phyloP scores from a whole-genome alignment of 2,888 invertebrate species.

The Hypselothyrea guttata region DNA sequence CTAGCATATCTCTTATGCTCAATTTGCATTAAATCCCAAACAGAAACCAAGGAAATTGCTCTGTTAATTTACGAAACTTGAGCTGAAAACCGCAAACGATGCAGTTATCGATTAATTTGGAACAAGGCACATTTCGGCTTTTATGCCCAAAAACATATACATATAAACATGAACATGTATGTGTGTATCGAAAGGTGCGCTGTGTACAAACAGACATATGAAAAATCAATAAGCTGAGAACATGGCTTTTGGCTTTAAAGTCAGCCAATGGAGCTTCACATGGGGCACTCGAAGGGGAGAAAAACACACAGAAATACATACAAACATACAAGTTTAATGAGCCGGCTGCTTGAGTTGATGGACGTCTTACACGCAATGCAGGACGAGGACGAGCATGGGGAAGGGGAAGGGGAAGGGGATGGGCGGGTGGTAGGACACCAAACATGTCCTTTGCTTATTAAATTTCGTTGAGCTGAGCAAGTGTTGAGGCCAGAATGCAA shows the following conservation, averaged over 20 bases:
- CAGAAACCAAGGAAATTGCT: conserved; percentile 1
- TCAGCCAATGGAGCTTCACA: conserved; percentile 25
- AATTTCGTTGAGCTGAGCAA: conserved; percentile 72
- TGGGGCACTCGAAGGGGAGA: conserved; percentile 9
- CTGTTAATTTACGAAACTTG: conserved; percentile 7
- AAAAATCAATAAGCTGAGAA: conserved; percentile 44
- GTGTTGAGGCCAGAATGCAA: conserved; percentile 65
- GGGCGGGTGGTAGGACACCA: conserved; percentile 45
- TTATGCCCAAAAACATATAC: neutral
- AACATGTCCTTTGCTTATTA: conserved; percentile 76
- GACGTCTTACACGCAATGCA: conserved; percentile 68
- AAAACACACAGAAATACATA: conserved; percentile 28
- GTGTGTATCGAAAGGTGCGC: neutral
- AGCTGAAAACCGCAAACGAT: conserved; percentile 8
- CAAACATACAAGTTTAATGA: conserved; percentile 64
- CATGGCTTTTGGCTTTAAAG: conserved; percentile 41
- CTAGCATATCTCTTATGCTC: too few relatives aligned
- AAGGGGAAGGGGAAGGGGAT: neutral
- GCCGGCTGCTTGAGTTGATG: conserved; percentile 68
- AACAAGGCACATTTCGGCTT: neutral
- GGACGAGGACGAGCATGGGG: conserved; percentile 1
- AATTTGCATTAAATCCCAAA: too few relatives aligned
- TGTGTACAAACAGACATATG: too few relatives aligned
- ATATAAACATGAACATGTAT: neutral
- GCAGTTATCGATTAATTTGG: conserved; percentile 5